Conservation (phyloP, 2,888 invertebrate species). For the Ceratothoa steindachneri region DNA sequence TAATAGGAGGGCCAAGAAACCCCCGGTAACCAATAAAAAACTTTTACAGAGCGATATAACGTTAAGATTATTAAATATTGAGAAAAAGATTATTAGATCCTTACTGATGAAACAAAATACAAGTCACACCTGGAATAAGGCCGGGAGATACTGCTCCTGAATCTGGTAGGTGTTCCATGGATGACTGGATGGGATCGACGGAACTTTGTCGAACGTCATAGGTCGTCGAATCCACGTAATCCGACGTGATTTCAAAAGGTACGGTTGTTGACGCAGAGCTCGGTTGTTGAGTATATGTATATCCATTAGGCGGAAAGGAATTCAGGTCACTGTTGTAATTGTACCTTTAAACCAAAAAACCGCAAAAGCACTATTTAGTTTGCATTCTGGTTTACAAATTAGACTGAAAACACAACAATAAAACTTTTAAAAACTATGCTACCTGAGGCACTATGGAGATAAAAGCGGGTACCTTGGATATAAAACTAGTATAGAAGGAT, state of each 20-base stretch:
- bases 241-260: constrained; percentile 55
- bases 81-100: no score
- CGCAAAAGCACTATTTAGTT: not conserved
- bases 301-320: constrained; percentile 56
- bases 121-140: not conserved
- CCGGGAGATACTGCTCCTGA: constrained; percentile 39
- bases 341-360: constrained; percentile 56
- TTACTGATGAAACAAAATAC: not conserved
- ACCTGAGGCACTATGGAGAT: no score
- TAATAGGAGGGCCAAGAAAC: no score
- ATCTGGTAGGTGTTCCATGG: constrained; percentile 22
- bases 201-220: constrained; percentile 66
- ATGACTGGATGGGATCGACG: constrained; percentile 48
- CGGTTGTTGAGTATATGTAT: constrained; percentile 52
- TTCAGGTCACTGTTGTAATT: constrained; percentile 64
- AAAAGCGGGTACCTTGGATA: no score
- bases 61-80: no score
- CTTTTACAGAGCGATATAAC: no score
- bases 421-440: no score
- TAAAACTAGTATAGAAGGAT: no score
- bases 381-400: not conserved
- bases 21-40: no score
- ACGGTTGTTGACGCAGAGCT: constrained; percentile 30
- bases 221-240: constrained; percentile 60
- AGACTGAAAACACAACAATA: no score